Percentiles rank a stretch among this genome's conserved stretches.
phyloP scores from a whole-genome alignment of 2,113 vertebrate genomes.

The Gymnarchus niloticus region DNA sequence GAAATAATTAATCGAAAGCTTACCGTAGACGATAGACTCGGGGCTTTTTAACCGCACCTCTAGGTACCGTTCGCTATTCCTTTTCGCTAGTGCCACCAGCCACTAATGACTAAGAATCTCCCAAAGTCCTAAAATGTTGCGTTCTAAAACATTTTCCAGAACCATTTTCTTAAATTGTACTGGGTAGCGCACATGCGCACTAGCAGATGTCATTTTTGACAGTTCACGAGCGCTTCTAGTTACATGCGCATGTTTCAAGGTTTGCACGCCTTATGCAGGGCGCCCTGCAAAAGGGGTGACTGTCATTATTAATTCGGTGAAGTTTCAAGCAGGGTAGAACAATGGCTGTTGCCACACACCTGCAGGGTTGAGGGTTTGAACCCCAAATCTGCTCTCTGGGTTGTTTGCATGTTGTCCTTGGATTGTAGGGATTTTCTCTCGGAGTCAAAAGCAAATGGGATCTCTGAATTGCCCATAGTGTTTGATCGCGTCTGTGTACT shows the following conservation, averaged over 20 bases:
- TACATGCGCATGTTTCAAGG: no score
- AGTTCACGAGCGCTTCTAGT: not conserved
- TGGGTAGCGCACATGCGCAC: not conserved
- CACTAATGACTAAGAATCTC: not conserved
- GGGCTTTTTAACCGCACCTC: not conserved
- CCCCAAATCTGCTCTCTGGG: not conserved
- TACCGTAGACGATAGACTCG: not conserved
- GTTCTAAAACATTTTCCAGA: not conserved
- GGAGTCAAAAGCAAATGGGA: not conserved
- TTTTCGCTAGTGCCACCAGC: not conserved
- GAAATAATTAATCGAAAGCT: not conserved
- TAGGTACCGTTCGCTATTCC: not conserved
- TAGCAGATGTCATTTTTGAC: not conserved
- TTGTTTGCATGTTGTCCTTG: not conserved
- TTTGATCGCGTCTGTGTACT: not conserved
- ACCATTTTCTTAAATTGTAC: not conserved
- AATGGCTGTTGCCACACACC: no score
- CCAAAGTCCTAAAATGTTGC: slow-evolving; percentile 4
- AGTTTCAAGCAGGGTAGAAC: no score
- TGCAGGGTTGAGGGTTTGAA: no score
- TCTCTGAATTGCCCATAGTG: not conserved
- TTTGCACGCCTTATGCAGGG: no score
- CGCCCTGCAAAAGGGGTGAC: not conserved
- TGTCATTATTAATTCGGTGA: not conserved
- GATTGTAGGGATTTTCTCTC: not conserved